A percentile compares a stretch with the other conserved stretches of the same genome.
Conservation (phyloP, 2,797 vertebrate species). For the Myotis daubentonii region DNA sequence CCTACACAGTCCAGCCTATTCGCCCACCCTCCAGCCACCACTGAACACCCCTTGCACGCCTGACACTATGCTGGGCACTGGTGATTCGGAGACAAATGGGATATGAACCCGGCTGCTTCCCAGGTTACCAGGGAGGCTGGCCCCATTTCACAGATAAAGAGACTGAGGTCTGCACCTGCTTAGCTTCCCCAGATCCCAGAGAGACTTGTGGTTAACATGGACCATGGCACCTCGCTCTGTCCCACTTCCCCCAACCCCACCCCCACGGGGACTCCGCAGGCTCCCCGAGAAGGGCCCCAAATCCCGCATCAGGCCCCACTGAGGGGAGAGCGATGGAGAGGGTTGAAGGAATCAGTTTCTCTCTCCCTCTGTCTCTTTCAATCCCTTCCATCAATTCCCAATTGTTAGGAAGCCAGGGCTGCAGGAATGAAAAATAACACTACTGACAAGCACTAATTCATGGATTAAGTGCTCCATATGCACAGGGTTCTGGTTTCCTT, state of each 20-base stretch:
- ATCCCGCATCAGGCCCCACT: rapidly evolving
- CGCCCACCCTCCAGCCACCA: background rate
- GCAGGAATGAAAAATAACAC: background rate
- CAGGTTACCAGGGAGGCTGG: background rate
- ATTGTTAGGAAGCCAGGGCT: background rate
- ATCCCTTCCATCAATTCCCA: background rate
- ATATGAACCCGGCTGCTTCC: background rate
- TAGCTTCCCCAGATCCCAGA: background rate
- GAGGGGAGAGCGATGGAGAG: background rate
- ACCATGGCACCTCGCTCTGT: background rate
- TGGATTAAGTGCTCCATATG: background rate
- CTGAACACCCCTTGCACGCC: background rate
- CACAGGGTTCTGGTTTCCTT: background rate
- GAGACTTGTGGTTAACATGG: background rate
- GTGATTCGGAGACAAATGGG: background rate
- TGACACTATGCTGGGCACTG: background rate
- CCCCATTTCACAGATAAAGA: background rate
- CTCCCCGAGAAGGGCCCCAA: background rate
- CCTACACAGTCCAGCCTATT: background rate
- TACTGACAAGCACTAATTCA: too few species aligned
- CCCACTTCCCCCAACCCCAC: background rate
- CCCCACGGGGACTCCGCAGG: background rate
- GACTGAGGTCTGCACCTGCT: background rate
- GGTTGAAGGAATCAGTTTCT: background rate
- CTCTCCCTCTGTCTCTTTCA: background rate